Percentiles rank a stretch among this genome's conserved stretches.
These are phyloP conservation scores for Holotrichia oblita DNA, from an alignment of 1,140 invertebrate species.

Conservation along the genomic window DNA sequence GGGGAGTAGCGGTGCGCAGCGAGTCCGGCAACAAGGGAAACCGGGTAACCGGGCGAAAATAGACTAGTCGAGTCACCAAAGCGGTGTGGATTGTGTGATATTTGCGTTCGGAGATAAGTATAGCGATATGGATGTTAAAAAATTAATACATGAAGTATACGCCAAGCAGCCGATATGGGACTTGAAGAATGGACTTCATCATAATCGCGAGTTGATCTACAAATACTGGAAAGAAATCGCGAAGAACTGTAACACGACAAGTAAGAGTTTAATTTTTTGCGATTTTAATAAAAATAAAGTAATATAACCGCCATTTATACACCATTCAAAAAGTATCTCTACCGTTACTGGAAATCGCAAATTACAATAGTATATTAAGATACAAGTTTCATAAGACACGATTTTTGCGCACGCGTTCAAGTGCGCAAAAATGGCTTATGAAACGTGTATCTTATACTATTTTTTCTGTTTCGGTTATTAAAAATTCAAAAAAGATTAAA, in stretches of 20 bases:
- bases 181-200: background rate
- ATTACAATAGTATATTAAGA: too few species aligned
- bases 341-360: too few species aligned
- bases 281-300: background rate
- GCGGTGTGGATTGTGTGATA: background rate
- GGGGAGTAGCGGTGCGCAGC: background rate
- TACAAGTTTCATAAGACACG: too few species aligned
- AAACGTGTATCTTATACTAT: too few species aligned
- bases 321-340: too few species aligned
- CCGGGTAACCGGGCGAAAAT: slow-evolving; percentile 4
- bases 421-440: too few species aligned
- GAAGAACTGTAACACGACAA: background rate
- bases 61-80: background rate
- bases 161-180: background rate
- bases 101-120: background rate
- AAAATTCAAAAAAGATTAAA: too few species aligned
- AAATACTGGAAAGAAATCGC: background rate
- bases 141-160: background rate
- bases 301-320: background rate
- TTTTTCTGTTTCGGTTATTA: too few species aligned
- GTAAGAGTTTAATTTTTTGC: slow-evolving; percentile 19
- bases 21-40: background rate
- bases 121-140: background rate
- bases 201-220: background rate
- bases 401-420: too few species aligned